Conservation (phyloP, 2,888 invertebrate species). For the Protonemura montana region DNA sequence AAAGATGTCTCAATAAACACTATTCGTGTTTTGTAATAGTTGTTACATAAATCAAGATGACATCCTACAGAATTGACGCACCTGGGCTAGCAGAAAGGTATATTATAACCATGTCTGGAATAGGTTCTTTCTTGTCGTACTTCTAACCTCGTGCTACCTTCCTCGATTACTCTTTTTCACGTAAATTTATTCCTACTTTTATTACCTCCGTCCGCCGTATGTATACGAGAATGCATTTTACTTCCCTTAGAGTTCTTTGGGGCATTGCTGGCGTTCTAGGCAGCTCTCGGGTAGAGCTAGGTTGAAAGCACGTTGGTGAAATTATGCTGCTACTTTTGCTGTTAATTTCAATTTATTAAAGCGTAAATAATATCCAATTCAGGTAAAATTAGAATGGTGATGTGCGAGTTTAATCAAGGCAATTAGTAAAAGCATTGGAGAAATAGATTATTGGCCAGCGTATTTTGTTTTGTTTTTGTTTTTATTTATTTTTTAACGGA, state of each 20-base stretch:
- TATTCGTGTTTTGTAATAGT: not conserved
- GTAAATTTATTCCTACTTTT: conserved; percentile 42
- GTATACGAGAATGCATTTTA: conserved; percentile 7
- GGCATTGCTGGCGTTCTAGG: not conserved
- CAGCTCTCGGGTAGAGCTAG: not conserved
- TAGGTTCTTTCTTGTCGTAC: conserved; percentile 35
- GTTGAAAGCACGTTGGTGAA: not conserved
- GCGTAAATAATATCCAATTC: too few relatives aligned
- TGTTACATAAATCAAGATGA: conserved; percentile 12
- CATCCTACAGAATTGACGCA: not conserved
- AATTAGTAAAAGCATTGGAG: too few relatives aligned
- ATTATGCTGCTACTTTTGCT: not conserved
- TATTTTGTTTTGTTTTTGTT: too few relatives aligned
- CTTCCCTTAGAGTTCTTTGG: not conserved
- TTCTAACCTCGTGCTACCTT: conserved; percentile 36
- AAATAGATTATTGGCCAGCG: too few relatives aligned
- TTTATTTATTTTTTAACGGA: too few relatives aligned
- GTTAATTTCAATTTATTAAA: not conserved
- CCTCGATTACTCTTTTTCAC: conserved; percentile 39
- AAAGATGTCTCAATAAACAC: not conserved
- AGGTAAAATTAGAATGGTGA: too few relatives aligned
- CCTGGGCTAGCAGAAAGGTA: not conserved
- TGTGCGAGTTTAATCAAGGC: too few relatives aligned
- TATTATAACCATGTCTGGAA: not conserved
- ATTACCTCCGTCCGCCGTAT: conserved; percentile 31